Evolutionary conservation across 2,797 vertebrate genomes (phyloP).

Genomic region (Anolis apletophallus): DNA sequence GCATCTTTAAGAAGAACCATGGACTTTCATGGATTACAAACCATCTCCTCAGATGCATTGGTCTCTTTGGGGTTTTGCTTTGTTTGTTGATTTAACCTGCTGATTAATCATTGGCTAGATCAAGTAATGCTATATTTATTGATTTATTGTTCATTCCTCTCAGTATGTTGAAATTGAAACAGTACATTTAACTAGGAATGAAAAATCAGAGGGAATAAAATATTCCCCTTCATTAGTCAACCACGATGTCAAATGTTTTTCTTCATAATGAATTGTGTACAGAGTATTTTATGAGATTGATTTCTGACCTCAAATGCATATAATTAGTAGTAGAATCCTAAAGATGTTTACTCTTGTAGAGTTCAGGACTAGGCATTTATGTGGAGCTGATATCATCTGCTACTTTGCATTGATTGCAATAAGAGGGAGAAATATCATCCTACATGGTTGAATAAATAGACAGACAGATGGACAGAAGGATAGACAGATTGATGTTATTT

Average conservation of each 20-base stretch:
- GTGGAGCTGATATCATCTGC: too few species aligned
- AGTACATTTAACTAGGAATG: constrained; percentile 7
- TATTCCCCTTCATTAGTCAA: background rate
- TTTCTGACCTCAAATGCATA: constrained; percentile 30
- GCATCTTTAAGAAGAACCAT: too few species aligned
- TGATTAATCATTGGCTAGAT: background rate
- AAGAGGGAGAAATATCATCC: too few species aligned
- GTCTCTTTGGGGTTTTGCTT: background rate
- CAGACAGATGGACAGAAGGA: background rate
- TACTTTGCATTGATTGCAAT: too few species aligned
- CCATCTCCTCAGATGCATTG: background rate
- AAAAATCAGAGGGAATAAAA: constrained; percentile 41
- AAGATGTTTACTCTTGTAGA: background rate
- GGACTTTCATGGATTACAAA: background rate
- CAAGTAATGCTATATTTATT: background rate
- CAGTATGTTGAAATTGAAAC: constrained; percentile 14
- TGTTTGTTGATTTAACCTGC: background rate
- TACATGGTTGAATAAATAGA: background rate
- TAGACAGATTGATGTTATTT: too few species aligned
- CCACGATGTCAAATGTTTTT: constrained; percentile 36
- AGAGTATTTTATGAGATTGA: constrained; percentile 15
- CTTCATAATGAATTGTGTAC: background rate
- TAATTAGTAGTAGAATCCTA: background rate
- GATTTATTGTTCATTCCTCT: constrained; percentile 2
- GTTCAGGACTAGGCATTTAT: too few species aligned